Conservation (phyloP, 2,113 vertebrate genomes). For the Gymnocephalus cernua region DNA sequence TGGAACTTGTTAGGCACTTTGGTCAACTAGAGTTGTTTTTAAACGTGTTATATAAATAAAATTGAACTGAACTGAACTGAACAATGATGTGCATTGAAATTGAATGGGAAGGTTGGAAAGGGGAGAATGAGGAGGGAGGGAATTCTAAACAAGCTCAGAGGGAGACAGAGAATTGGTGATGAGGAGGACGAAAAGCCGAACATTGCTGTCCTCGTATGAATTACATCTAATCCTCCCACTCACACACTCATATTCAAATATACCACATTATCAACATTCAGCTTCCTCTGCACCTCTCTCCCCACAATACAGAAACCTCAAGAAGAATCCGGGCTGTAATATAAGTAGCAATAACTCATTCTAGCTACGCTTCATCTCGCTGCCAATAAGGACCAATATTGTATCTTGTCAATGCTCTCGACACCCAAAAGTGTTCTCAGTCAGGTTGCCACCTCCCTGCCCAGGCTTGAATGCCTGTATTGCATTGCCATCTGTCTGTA, state of each 20-base stretch:
- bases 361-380: constrained; percentile 25
- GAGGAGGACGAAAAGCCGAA: constrained; percentile 36
- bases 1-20: too few relatives aligned
- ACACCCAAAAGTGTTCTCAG: constrained; percentile 13
- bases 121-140: constrained; percentile 9
- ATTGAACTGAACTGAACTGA: too few relatives aligned
- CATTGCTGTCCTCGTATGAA: constrained; percentile 50
- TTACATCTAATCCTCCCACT: constrained; percentile 53
- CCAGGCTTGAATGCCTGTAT: background rate
- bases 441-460: constrained; percentile 10
- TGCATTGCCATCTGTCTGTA: constrained; percentile 51
- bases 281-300: constrained; percentile 22
- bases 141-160: constrained; percentile 38
- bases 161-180: constrained; percentile 19
- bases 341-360: constrained; percentile 5
- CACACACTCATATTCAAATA: constrained; percentile 39
- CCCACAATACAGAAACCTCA: constrained; percentile 21
- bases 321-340: constrained; percentile 11
- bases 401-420: constrained; percentile 23
- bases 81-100: constrained; percentile 50
- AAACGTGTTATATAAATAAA: too few relatives aligned
- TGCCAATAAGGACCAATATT: constrained; percentile 1
- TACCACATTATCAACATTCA: constrained; percentile 47
- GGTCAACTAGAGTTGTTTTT: too few relatives aligned
- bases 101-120: constrained; percentile 17